Percentiles rank a stretch among this genome's conserved stretches.
Evolutionary conservation across 2,888 invertebrate species (phyloP).

Genomic region (Scaeva pyrastri): DNA sequence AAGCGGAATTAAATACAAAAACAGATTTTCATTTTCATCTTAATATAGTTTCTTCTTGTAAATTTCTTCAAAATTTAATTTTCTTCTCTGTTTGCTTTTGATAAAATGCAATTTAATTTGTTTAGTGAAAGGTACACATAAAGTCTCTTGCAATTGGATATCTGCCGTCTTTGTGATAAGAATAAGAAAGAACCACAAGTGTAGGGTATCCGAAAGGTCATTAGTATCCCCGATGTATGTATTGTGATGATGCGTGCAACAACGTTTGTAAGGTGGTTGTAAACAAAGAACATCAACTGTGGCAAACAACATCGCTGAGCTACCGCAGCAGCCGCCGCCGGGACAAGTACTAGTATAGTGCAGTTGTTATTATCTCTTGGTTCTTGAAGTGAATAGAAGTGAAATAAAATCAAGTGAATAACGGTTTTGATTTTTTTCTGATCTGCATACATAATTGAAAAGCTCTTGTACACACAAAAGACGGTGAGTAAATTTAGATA

Average conservation of each 20-base stretch:
- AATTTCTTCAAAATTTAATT: not conserved
- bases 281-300: conserved; percentile 62
- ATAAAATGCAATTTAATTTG: conserved; percentile 28
- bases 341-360: conserved; percentile 16
- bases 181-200: conserved; percentile 14
- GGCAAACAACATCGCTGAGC: conserved; percentile 38
- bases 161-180: conserved; percentile 51
- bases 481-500: conserved; percentile 11
- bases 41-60: not conserved
- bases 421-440: conserved; percentile 17
- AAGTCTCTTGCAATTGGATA: conserved; percentile 22
- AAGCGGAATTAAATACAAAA: conserved; percentile 26
- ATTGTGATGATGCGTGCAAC: conserved; percentile 35
- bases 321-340: not conserved
- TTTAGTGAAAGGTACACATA: not conserved
- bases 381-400: conserved; percentile 58
- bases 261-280: conserved; percentile 67
- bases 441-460: not conserved
- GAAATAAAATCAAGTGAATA: conserved; percentile 11
- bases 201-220: conserved; percentile 20
- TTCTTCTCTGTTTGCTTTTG: not conserved
- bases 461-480: not conserved
- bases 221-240: conserved; percentile 7
- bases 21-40: conserved; percentile 34
- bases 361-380: conserved; percentile 52